A percentile compares a stretch with the other conserved stretches of the same genome.
phyloP scores from a whole-genome alignment of 1,140 invertebrate species.

The Hylaeus anthracinus region DNA sequence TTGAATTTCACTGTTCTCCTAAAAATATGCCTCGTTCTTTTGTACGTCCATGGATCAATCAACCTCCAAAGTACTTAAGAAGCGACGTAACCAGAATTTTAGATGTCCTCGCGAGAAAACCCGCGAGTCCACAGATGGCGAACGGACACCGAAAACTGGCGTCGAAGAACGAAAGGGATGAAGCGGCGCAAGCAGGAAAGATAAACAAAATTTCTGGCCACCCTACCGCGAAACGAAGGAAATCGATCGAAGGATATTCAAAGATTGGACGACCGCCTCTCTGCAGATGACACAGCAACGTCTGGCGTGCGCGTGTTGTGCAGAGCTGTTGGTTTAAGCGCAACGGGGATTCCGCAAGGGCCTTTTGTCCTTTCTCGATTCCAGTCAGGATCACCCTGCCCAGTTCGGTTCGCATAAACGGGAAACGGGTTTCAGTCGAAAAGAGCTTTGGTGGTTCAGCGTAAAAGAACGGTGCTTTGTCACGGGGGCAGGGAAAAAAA shows the following conservation, averaged over 20 bases:
- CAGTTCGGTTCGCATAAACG: slow-evolving; percentile 68
- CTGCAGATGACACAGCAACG: slow-evolving; percentile 1
- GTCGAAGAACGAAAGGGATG: not conserved
- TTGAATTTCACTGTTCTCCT: too few species aligned
- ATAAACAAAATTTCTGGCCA: not conserved
- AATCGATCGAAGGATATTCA: slow-evolving; percentile 21
- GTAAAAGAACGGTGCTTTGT: slow-evolving; percentile 64
- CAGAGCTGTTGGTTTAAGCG: slow-evolving; percentile 46
- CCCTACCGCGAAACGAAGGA: not conserved
- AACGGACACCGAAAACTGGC: too few species aligned
- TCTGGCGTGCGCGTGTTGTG: slow-evolving; percentile 1
- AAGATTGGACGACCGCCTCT: slow-evolving; percentile 8
- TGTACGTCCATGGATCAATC: too few species aligned
- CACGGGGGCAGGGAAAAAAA: slow-evolving; percentile 48
- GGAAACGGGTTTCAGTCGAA: slow-evolving; percentile 66
- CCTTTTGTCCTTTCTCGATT: slow-evolving; percentile 72
- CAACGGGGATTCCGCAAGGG: slow-evolving; percentile 67
- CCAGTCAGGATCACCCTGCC: slow-evolving; percentile 68
- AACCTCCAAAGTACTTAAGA: too few species aligned
- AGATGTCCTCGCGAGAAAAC: too few species aligned
- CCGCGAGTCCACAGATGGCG: too few species aligned
- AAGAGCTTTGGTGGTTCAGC: slow-evolving; percentile 58
- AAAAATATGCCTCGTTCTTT: too few species aligned
- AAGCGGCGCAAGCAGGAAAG: not conserved
- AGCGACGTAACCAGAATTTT: too few species aligned